phyloP scores from a whole-genome alignment of 2,888 invertebrate species.

The Hedya salicella region DNA sequence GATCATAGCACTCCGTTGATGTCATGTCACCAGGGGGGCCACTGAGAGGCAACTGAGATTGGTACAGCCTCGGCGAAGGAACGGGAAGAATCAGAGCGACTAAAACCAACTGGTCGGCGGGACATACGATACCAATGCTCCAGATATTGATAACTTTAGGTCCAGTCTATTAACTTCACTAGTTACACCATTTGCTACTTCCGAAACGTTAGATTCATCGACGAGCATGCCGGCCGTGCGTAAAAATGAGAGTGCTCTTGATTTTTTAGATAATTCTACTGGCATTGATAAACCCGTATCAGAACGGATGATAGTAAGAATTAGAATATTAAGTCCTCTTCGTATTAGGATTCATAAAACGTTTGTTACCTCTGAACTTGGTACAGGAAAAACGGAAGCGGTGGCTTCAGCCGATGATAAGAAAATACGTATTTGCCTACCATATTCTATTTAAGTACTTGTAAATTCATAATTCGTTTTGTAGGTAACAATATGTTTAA shows the following conservation, averaged over 20 bases:
- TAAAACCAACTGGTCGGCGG: slow-evolving; percentile 76
- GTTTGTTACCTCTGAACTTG: slow-evolving; percentile 52
- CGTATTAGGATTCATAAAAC: slow-evolving; percentile 45
- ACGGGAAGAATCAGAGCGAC: slow-evolving; percentile 82
- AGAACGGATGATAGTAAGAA: slow-evolving; percentile 35
- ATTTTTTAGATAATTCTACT: slow-evolving; percentile 50
- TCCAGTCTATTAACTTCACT: slow-evolving; percentile 66
- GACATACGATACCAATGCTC: slow-evolving; percentile 79
- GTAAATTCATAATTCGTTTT: neutral
- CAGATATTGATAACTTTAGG: slow-evolving; percentile 76
- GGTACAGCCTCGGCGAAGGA: slow-evolving; percentile 58
- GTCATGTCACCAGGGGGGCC: slow-evolving; percentile 72
- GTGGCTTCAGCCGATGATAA: slow-evolving; percentile 49
- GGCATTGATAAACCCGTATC: slow-evolving; percentile 48
- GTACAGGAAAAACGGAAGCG: slow-evolving; percentile 57
- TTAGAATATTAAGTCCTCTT: neutral
- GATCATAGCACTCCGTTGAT: slow-evolving; percentile 81
- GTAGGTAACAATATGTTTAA: no score
- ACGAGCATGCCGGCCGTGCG: slow-evolving; percentile 45
- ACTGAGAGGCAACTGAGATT: slow-evolving; percentile 63
- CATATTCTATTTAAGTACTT: slow-evolving; percentile 19
- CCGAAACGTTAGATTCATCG: slow-evolving; percentile 27
- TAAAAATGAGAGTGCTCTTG: slow-evolving; percentile 44
- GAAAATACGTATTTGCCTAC: slow-evolving; percentile 48
- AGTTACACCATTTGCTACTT: slow-evolving; percentile 34